Evolutionary conservation across 2,888 invertebrate species (phyloP), one percentile per base, ranked within the genome.

Genomic region (Euphydryas editha): DNA sequence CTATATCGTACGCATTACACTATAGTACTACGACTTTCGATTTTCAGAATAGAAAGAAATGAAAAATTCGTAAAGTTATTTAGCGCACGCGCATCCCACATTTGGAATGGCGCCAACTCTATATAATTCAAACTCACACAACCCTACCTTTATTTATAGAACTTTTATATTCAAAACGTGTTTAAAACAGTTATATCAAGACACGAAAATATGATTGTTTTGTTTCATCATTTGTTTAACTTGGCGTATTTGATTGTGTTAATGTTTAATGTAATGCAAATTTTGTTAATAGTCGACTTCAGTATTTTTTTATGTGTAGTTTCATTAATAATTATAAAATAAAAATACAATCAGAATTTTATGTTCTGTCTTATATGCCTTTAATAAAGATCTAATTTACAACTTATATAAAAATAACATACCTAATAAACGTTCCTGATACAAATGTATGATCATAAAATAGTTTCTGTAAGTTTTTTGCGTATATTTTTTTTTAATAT

Each of bases 41-140:
- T 82, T 86, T 86, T 81, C 77, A 80, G 78, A 79, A 79, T 82
- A 78, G 84, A 88, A 87, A 88, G 87, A 86, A 85, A 79, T 86
- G 81, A 85, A 89, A 86, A 87, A 86, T 81, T 71, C 75, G 81
- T 80, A 79, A 72, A 81, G 85, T 77, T 90, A 90, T 91, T 87
- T 84, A 84, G 86, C 78, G 76, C 85, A 78, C 86, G 88, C 88
- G 89, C 84, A 75, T 72, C 75, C 74, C 73, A 71, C 67, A 59
- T 54, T 77, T 92, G 92, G 92, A 88, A 67, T 24, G n/a, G 65
- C 75, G 89, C 92, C 92, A 92, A 79, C 83, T 75, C 83, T 76
- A 86, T 88, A 87, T 90, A 87, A 90, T 88, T 83, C 86, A 88
- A 87, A 86, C 88, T 77, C 82, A 83, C 85, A 81, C 54, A 81